These are phyloP conservation scores for Zaprionus tsacasi DNA, from an alignment of 1,140 invertebrate genomes.

Conservation along the genomic window DNA sequence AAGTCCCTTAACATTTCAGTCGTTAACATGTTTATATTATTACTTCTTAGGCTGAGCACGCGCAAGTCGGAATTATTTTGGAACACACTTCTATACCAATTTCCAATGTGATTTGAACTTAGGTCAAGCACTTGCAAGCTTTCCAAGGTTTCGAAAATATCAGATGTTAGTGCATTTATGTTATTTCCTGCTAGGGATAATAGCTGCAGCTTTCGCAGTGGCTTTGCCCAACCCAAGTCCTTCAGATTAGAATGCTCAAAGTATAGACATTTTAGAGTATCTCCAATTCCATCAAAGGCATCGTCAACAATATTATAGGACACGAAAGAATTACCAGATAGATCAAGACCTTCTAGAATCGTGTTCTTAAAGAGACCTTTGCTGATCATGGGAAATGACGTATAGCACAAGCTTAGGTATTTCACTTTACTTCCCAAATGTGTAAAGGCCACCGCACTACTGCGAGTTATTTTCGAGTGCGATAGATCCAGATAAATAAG, in stretches of 20 bases:
- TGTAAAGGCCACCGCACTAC: constrained; percentile 79
- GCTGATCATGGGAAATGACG: constrained; percentile 76
- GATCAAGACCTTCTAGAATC: constrained; percentile 84
- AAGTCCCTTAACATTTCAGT: constrained; percentile 85
- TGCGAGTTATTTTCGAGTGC: constrained; percentile 83
- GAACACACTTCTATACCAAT: constrained; percentile 85
- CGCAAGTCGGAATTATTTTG: constrained; percentile 78
- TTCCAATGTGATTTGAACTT: constrained; percentile 84
- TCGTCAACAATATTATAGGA: constrained; percentile 67
- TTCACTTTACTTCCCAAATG: constrained; percentile 80
- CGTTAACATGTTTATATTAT: constrained; percentile 85
- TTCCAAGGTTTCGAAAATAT: constrained; percentile 64
- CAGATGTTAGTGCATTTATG: constrained; percentile 70
- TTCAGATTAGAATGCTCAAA: constrained; percentile 84
- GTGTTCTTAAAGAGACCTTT: constrained; percentile 83
- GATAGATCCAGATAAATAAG: constrained; percentile 85
- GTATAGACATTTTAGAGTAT: constrained; percentile 84
- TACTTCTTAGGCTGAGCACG: constrained; percentile 84
- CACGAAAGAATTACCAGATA: constrained; percentile 85
- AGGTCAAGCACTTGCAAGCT: constrained; percentile 85
- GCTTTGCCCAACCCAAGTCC: constrained; percentile 74
- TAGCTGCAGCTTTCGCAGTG: constrained; percentile 83
- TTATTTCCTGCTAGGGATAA: constrained; percentile 85
- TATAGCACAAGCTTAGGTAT: constrained; percentile 85
- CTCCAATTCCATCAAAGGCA: constrained; percentile 82